Percentiles rank a stretch among this genome's conserved stretches.
These are phyloP conservation scores for Ips typographus DNA, from an alignment of 1,140 invertebrate genomes.

Conservation along the genomic window DNA sequence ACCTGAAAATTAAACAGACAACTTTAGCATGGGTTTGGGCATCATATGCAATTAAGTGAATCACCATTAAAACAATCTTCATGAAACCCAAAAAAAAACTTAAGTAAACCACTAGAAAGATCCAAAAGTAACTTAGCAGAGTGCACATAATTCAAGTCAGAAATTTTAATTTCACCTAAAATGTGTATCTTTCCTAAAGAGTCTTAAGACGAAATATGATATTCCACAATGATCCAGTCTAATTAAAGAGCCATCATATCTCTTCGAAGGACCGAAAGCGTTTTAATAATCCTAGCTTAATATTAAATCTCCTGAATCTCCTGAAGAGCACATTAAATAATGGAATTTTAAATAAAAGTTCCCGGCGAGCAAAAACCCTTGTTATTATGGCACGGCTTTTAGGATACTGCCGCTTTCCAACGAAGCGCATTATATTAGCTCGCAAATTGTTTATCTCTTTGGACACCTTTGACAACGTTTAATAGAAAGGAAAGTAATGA, in stretches of 20 bases:
- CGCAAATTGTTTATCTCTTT: slow-evolving; percentile 8
- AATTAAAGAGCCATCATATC: slow-evolving; percentile 10
- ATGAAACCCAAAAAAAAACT: too few species aligned
- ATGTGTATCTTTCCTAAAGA: too few species aligned
- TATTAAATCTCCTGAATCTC: slow-evolving; percentile 16
- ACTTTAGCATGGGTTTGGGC: too few species aligned
- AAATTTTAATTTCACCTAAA: too few species aligned
- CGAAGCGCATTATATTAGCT: slow-evolving; percentile 2
- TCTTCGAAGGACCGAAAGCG: background rate
- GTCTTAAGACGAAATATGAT: too few species aligned
- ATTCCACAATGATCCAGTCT: background rate
- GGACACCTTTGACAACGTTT: slow-evolving; percentile 1
- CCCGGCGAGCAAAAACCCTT: slow-evolving; percentile 4
- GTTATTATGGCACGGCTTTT: slow-evolving; percentile 2
- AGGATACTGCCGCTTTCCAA: background rate
- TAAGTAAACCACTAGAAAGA: too few species aligned
- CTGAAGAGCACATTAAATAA: slow-evolving; percentile 19
- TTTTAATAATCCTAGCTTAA: slow-evolving; percentile 18
- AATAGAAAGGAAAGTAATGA: background rate
- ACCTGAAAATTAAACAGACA: too few species aligned
- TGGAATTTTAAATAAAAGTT: slow-evolving; percentile 17
- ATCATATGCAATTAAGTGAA: too few species aligned
- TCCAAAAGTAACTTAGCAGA: too few species aligned
- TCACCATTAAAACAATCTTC: too few species aligned
- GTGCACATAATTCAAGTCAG: too few species aligned